A percentile compares a stretch with the other conserved stretches of the same genome.
phyloP scores from a whole-genome alignment of 2,888 invertebrate genomes.

The Cylloceria caligata region DNA sequence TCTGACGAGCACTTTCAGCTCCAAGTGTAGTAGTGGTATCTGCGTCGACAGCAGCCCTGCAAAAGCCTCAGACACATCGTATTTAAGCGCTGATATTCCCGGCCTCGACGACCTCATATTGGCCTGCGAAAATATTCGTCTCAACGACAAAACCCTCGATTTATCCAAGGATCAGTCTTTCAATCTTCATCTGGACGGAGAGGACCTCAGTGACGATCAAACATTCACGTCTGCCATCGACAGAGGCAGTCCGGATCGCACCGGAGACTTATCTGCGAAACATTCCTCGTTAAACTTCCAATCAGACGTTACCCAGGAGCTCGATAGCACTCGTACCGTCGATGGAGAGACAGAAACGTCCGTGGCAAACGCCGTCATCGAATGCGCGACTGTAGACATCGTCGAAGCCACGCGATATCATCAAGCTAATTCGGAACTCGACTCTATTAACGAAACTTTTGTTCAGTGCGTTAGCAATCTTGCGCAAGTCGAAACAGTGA shows the following conservation, averaged over 20 bases:
- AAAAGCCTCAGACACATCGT: constrained; percentile 70
- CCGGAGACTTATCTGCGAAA: constrained; percentile 13
- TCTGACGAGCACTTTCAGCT: constrained; percentile 76
- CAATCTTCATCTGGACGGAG: constrained; percentile 49
- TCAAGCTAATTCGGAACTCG: constrained; percentile 7
- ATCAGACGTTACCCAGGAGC: constrained; percentile 19
- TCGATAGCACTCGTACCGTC: constrained; percentile 45
- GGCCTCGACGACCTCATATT: constrained; percentile 79
- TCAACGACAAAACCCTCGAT: constrained; percentile 66
- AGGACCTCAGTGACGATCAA: constrained; percentile 76
- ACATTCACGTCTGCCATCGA: constrained; percentile 78
- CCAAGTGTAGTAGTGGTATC: constrained; percentile 78
- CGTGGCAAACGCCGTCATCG: background rate
- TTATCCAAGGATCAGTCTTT: constrained; percentile 40
- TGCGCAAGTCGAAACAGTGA: background rate
- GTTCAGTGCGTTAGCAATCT: constrained; percentile 36
- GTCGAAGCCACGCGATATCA: constrained; percentile 39
- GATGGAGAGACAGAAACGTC: constrained; percentile 28
- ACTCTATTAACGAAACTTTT: constrained; percentile 37
- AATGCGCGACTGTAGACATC: constrained; percentile 35
- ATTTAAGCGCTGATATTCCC: constrained; percentile 74
- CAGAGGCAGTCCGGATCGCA: constrained; percentile 55
- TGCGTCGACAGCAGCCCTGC: constrained; percentile 72
- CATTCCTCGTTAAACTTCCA: constrained; percentile 12
- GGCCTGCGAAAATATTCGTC: constrained; percentile 76